Base-by-base conservation (phyloP, 2,888 invertebrate species). In the Leptura quadrifasciata region DNA sequence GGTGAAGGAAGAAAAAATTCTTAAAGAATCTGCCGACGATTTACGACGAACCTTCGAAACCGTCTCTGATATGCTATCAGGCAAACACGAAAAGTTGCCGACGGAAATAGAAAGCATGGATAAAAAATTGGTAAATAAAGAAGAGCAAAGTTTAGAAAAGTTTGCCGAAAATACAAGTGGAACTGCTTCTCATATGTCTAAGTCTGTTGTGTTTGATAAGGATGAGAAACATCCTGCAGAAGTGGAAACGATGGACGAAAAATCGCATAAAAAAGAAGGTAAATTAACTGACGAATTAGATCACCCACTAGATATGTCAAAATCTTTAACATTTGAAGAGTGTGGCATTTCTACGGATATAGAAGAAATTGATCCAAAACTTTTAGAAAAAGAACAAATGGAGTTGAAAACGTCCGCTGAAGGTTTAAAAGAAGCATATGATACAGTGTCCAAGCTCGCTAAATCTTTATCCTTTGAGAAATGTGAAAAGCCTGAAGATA, bases 111-210 rank as follows among this genome's bases (percentile, higher is more conserved):
- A 54, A 54, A 17, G 65, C 1, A 65, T 73, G 52, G 77, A 74
- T 64, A 76, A 79, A 72, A 75, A 75, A 67, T 12, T 63, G 10
- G 10, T 64, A 57, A 82, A 83, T 65, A 79, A 82, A 67, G 84
- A 80, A 76, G 71, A 83, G 54, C 27, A 58, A 18, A 10, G 64
- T n/a, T 70, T 79, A 18, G 74, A 78, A 55, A 39, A 80, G 64
- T 60, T 58, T 12, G 54, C 65, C 39, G 61, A 57, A 65, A 71
- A 61, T 70, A 47, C 73, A 72, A 74, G 71, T 75, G 64, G 78
- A 60, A 72, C 60, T 2, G 72, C 78, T 6, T 27, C 68, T n/a
- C 73, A 81, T 52, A 64, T 64, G 47, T 10, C 64, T 17, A 39
- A 64, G 10, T 64, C 39, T 9, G 21, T 47, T 10, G 12, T 64